Percentiles rank a stretch among this genome's conserved stretches.
Conservation (phyloP, 2,113 vertebrate genomes). For the Saccopteryx leptura region DNA sequence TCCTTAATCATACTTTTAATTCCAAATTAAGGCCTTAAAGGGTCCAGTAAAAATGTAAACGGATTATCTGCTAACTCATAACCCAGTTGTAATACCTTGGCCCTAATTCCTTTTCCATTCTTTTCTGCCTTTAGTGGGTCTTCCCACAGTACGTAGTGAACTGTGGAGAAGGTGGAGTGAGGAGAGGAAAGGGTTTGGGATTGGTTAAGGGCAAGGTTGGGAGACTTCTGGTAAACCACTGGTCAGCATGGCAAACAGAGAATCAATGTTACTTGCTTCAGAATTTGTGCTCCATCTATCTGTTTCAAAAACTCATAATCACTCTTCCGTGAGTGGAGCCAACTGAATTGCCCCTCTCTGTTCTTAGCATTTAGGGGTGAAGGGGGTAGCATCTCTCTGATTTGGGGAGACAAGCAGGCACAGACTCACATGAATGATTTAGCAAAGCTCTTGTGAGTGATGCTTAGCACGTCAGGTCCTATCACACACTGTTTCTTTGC, state of each 20-base stretch:
- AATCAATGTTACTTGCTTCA: neutral
- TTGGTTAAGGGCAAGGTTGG: too few relatives aligned
- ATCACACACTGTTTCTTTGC: neutral
- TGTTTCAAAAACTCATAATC: neutral
- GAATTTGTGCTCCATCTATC: neutral
- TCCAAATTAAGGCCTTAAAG: conserved; percentile 71
- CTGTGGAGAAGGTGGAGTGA: neutral
- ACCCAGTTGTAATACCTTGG: conserved; percentile 54
- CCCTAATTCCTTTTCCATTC: conserved; percentile 42
- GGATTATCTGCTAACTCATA: conserved; percentile 69
- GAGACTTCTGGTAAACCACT: neutral
- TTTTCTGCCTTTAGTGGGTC: neutral
- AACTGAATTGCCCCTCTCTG: neutral
- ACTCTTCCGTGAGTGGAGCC: neutral
- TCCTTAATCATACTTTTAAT: conserved; percentile 50
- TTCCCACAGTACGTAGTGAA: neutral
- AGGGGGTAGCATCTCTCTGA: neutral
- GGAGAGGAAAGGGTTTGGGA: neutral
- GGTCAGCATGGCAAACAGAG: neutral
- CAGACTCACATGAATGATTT: neutral
- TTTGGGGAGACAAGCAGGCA: neutral
- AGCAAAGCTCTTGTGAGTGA: neutral
- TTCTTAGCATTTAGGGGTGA: neutral
- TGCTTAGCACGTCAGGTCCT: neutral
- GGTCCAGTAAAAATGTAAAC: conserved; percentile 61